Conservation (phyloP, 2,888 invertebrate species). For the Machimus rusticus region DNA sequence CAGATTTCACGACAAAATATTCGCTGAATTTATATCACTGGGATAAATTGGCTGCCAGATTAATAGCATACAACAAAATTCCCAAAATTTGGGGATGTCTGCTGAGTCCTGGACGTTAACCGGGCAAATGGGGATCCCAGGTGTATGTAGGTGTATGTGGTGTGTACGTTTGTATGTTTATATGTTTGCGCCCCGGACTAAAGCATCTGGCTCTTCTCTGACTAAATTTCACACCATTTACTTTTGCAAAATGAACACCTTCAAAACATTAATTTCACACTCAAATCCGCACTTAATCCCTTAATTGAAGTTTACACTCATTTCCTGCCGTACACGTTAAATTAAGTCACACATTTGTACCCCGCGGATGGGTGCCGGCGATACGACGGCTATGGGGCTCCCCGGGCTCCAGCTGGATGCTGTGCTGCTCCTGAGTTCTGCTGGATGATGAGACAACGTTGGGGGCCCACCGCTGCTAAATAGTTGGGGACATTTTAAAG, state of each 20-base stretch:
- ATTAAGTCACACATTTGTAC: conserved; percentile 25
- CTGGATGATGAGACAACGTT: background rate
- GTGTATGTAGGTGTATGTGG: background rate
- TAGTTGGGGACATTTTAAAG: background rate
- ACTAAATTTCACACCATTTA: conserved; percentile 13
- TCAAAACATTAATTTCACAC: conserved; percentile 11
- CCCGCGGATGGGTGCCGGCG: background rate
- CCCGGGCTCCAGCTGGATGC: background rate
- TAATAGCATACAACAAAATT: background rate
- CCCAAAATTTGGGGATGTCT: background rate
- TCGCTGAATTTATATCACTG: background rate
- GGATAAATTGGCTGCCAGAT: background rate
- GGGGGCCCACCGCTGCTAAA: background rate
- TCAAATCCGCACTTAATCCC: conserved; percentile 18
- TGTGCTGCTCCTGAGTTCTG: background rate
- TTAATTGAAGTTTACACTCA: conserved; percentile 26
- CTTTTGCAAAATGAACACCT: conserved; percentile 13
- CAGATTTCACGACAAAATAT: background rate
- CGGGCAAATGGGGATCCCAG: too few relatives aligned
- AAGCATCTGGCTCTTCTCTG: background rate
- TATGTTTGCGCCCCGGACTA: background rate
- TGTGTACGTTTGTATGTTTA: background rate
- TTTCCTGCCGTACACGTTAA: background rate
- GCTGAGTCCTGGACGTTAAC: background rate
- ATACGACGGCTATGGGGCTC: background rate